Conservation (phyloP, 2,888 invertebrate genomes). For the Lutraria lutraria region DNA sequence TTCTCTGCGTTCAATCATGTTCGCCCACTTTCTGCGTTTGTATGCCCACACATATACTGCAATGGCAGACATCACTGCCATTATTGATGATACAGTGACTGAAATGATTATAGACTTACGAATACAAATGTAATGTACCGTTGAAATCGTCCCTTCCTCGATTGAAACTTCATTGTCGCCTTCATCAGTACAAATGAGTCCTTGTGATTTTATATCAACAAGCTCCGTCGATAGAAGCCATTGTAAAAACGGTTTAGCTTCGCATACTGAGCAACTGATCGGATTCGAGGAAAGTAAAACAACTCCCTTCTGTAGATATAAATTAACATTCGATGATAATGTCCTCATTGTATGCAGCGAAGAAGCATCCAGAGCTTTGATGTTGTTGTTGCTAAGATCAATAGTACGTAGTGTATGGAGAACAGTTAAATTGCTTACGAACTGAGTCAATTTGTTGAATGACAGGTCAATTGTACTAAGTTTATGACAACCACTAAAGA, state of each 20-base stretch:
- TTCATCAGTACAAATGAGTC: too few species aligned
- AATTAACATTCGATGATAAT: not conserved
- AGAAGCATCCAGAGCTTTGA: slow-evolving; percentile 4
- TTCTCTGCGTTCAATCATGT: not conserved
- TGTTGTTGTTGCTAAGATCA: not conserved
- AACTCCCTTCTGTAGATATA: too few species aligned
- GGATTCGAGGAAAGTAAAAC: not conserved
- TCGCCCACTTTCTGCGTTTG: not conserved
- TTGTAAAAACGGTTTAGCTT: too few species aligned
- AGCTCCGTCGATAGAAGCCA: too few species aligned
- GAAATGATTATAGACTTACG: not conserved
- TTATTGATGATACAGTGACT: too few species aligned
- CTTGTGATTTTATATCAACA: too few species aligned
- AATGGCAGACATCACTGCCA: not conserved
- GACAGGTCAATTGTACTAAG: not conserved
- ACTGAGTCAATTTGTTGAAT: not conserved
- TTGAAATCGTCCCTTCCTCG: not conserved
- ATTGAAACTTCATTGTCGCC: too few species aligned
- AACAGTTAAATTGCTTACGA: not conserved
- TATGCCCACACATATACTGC: not conserved
- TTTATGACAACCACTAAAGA: not conserved
- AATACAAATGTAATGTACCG: not conserved
- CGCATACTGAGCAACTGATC: not conserved
- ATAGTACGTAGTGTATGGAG: not conserved
- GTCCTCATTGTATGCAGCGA: not conserved